Evolutionary conservation across 2,888 invertebrate species (phyloP), one percentile per base, ranked within the genome.

Genomic region (Caprella mutica): DNA sequence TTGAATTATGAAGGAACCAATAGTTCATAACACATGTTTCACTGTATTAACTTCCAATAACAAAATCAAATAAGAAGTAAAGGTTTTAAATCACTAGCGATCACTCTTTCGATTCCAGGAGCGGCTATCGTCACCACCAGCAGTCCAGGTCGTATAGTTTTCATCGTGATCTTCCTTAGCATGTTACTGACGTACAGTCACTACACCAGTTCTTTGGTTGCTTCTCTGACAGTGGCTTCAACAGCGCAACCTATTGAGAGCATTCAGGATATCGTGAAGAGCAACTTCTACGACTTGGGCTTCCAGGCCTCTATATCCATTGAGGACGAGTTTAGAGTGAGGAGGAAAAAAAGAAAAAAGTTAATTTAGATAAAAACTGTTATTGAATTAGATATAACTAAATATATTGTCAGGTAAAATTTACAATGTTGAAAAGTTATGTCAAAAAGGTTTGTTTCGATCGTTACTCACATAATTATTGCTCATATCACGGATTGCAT

Each of bases 201-300:
- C 52, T 62, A 62, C 54, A 62, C 62, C 51, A 56, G 56, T 23
- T 59, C 62, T 26, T 59, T 62, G 17, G 59, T 59, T 9, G 56
- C 62, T 3, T 55, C 56, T 27, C 59, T 62, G 29, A 62, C 62
- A 17, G 56, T 62, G 24, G 40, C 62, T 27, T 59, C 62, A 14
- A 56, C 51, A 42, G 40, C 39, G 33, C 43, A 33, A 14, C 56
- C 56, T 3, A 51, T 62, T 52, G 35, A 40, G 26, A 56, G 51
- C 33, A 56, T 62, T 1, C 59, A 62, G 40, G 56, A 44, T 3
- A 51, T 62, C 8, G 46, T 62, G 14, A 23, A 50, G 1, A 46
- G 54, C 30, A 48, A 55, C 17, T 33, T 39, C n/a, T 56, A 55
- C 26, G 40, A 55, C 19, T 39, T 62, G n/a, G 62, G 62, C 17